Evolutionary conservation across 2,113 vertebrate species (phyloP).

Genomic region (Ptilonorhynchus violaceus): DNA sequence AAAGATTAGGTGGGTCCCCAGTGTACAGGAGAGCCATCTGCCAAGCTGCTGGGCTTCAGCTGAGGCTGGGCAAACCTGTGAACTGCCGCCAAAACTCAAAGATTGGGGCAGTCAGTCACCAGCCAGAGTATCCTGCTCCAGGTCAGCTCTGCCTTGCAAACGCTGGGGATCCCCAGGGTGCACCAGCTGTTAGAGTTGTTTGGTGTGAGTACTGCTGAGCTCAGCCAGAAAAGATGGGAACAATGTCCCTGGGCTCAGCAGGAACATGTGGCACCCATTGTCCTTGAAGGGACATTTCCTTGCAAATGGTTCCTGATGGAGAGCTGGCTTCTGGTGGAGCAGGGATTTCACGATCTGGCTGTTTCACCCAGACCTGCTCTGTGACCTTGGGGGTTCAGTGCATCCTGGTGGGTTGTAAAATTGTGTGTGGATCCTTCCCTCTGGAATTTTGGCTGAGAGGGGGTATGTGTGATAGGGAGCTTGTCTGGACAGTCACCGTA

Average conservation of each 20-base stretch:
- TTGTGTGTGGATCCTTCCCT: background rate
- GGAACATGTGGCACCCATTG: rapidly evolving
- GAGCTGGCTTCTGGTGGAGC: background rate
- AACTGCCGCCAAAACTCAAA: background rate
- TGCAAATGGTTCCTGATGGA: background rate
- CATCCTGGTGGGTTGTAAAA: background rate
- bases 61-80: background rate
- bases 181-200: background rate
- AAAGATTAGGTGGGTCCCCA: background rate
- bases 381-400: background rate
- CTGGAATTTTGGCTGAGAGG: background rate
- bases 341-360: background rate
- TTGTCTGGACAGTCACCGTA: rapidly evolving
- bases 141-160: rapidly evolving
- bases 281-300: background rate
- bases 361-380: background rate
- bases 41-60: background rate
- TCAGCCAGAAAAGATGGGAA: background rate
- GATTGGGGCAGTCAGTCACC: background rate
- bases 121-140: background rate
- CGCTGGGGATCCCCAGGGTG: background rate
- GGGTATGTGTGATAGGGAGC: background rate
- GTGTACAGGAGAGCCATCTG: background rate
- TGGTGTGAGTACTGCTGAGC: background rate
- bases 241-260: rapidly evolving